Conservation (phyloP, 2,888 invertebrate species). For the Globia sparganii region DNA sequence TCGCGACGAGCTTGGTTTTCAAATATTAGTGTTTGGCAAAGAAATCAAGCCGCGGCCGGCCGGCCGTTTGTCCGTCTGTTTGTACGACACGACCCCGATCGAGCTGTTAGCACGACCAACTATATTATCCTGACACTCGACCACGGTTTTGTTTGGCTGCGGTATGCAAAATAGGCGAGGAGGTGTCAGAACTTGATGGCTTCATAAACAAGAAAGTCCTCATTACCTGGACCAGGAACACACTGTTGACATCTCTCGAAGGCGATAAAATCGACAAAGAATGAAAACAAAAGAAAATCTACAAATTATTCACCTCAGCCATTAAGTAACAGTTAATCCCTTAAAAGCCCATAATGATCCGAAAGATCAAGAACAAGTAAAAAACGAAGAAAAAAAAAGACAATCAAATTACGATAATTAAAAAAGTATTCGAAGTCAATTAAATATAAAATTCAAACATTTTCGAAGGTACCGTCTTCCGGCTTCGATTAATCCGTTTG, state of each 20-base stretch:
- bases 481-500: slow-evolving; percentile 87
- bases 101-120: slow-evolving; percentile 66
- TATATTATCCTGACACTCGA: slow-evolving; percentile 61
- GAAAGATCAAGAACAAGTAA: slow-evolving; percentile 61
- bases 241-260: neutral
- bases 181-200: slow-evolving; percentile 18
- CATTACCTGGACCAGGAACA: neutral
- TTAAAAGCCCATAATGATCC: slow-evolving; percentile 58
- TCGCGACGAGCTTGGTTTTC: slow-evolving; percentile 81
- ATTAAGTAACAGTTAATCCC: slow-evolving; percentile 55
- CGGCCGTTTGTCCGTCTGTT: slow-evolving; percentile 71
- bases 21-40: slow-evolving; percentile 90
- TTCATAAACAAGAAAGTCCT: slow-evolving; percentile 13
- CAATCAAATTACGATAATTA: slow-evolving; percentile 68
- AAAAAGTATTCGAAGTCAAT: slow-evolving; percentile 68
- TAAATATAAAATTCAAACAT: slow-evolving; percentile 70
- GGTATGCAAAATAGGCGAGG: slow-evolving; percentile 48
- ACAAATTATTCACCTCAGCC: slow-evolving; percentile 42
- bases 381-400: slow-evolving; percentile 50
- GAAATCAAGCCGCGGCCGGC: slow-evolving; percentile 81
- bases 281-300: slow-evolving; percentile 14
- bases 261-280: neutral
- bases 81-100: slow-evolving; percentile 75
- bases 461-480: slow-evolving; percentile 55
- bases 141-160: slow-evolving; percentile 55